phyloP scores from a whole-genome alignment of 2,113 vertebrate species.

The Mesoclemmys tuberculata region DNA sequence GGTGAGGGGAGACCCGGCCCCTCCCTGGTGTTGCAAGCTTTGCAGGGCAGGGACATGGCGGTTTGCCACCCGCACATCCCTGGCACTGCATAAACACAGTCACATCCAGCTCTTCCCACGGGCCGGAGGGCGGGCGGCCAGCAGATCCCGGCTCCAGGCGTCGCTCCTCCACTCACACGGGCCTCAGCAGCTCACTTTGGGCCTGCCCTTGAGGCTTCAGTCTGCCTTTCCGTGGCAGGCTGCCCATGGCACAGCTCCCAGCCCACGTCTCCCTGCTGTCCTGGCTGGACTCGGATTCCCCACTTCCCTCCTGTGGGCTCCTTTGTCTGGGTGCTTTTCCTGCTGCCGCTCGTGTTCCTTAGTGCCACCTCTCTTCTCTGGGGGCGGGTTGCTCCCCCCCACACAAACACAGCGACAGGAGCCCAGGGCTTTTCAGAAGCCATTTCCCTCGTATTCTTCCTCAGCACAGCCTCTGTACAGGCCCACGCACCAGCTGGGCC shows the following conservation, averaged over 20 bases:
- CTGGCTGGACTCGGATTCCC: accelerated
- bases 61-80: background rate
- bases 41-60: background rate
- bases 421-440: background rate
- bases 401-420: accelerated
- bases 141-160: background rate
- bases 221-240: background rate
- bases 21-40: background rate
- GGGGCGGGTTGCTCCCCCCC: background rate
- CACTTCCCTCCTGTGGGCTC: background rate
- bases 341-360: background rate
- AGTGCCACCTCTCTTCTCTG: background rate
- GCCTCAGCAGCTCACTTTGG: background rate
- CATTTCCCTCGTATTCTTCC: background rate
- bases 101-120: background rate
- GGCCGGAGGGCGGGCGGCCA: accelerated
- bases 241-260: background rate
- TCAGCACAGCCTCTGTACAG: background rate
- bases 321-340: background rate
- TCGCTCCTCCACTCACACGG: background rate
- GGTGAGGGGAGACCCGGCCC: background rate
- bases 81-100: background rate
- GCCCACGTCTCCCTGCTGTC: background rate
- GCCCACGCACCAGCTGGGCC: constrained; percentile 68
- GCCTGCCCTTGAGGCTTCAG: background rate